phyloP scores from a whole-genome alignment of 2,888 invertebrate species.

The Nephrotoma flavescens region DNA sequence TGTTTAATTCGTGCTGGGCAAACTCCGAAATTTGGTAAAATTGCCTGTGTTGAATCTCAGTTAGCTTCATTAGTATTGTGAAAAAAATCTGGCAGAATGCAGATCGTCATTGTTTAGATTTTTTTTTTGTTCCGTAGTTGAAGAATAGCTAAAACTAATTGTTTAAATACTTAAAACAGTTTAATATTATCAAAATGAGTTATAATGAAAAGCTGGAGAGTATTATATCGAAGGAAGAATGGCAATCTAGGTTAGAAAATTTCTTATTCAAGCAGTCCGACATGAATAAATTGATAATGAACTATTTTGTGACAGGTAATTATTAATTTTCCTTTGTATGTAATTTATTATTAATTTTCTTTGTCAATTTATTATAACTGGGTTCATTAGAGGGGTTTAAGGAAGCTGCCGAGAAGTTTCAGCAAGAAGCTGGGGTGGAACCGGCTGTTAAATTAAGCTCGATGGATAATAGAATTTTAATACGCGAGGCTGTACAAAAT shows the following conservation, averaged over 20 bases:
- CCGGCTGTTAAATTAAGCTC: conserved; percentile 68
- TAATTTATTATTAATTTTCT: neutral
- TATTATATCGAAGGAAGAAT: conserved; percentile 28
- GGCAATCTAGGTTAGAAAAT: conserved; percentile 28
- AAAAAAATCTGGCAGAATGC: neutral
- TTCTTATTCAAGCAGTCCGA: conserved; percentile 74
- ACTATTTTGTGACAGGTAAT: conserved; percentile 90
- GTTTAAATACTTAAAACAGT: neutral
- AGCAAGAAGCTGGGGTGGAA: conserved; percentile 79
- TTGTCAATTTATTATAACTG: neutral
- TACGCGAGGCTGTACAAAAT: conserved; percentile 84
- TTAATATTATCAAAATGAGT: conserved; percentile 21
- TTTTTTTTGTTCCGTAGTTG: neutral
- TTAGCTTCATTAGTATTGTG: neutral
- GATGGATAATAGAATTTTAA: conserved; percentile 79
- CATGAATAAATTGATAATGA: conserved; percentile 97
- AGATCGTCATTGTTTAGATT: neutral
- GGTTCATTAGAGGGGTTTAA: conserved; percentile 60
- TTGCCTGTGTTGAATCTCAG: neutral
- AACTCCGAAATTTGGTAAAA: neutral
- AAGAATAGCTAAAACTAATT: neutral
- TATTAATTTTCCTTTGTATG: neutral
- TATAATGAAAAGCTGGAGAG: conserved; percentile 27
- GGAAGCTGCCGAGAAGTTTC: conserved; percentile 94
- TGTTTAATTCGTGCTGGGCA: too few species aligned